Evolutionary conservation across 2,113 vertebrate genomes (phyloP).

Genomic region (Ondatra zibethicus): DNA sequence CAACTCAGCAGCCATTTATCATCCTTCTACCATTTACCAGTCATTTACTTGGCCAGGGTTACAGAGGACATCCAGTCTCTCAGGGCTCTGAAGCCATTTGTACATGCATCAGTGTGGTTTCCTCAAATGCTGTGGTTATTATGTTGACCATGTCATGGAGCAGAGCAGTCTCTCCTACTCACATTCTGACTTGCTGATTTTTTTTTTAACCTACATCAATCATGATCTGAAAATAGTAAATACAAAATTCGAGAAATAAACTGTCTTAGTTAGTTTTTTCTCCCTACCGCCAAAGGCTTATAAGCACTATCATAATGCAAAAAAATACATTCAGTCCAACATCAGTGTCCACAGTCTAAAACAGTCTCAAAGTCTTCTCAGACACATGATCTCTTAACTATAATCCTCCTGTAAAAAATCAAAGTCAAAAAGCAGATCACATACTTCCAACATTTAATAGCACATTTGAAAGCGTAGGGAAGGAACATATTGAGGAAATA

Average conservation of each 20-base stretch:
- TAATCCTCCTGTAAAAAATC: too few species aligned
- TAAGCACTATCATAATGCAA: too few species aligned
- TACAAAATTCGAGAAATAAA: background rate
- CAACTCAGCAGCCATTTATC: background rate
- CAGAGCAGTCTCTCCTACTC: background rate
- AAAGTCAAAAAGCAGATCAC: too few species aligned
- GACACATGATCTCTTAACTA: too few species aligned
- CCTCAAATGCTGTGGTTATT: background rate
- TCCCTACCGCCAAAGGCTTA: too few species aligned
- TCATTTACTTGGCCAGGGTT: background rate
- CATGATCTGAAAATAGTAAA: background rate
- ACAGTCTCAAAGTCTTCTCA: too few species aligned
- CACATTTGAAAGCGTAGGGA: too few species aligned
- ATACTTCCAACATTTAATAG: too few species aligned
- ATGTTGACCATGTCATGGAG: background rate
- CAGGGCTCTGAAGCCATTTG: background rate
- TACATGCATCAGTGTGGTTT: background rate
- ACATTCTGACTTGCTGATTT: background rate
- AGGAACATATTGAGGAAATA: too few species aligned
- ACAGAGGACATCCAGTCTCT: background rate
- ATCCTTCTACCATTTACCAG: background rate
- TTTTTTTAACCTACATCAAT: background rate
- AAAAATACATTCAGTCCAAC: too few species aligned
- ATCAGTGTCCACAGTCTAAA: too few species aligned
- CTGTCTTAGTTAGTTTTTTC: too few species aligned